Conservation (phyloP, 2,113 vertebrate species). For the Misgurnus mizolepis region DNA sequence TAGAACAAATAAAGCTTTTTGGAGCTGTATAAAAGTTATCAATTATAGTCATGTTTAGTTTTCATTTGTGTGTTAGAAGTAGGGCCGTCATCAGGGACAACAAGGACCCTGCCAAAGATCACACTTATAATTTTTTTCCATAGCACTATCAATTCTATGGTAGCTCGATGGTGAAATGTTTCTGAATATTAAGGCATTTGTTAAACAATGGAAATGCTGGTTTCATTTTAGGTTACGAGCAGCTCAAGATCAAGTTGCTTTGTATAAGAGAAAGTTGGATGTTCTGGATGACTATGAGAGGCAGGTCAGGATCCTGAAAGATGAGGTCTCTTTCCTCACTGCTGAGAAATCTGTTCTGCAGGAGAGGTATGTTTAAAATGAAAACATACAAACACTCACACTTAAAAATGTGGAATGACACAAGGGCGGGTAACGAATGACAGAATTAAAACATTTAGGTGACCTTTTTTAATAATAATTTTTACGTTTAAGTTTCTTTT, state of each 20-base stretch:
- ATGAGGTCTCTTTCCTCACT: slow-evolving; percentile 82
- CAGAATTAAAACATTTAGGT: too few species aligned
- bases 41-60: neutral
- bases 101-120: too few species aligned
- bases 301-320: slow-evolving; percentile 78
- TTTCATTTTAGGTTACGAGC: slow-evolving; percentile 77
- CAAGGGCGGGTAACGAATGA: too few species aligned
- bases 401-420: neutral
- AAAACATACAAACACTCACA: neutral
- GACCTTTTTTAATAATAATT: too few species aligned
- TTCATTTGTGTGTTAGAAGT: neutral
- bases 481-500: too few species aligned
- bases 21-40: too few species aligned
- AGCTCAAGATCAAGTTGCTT: slow-evolving; percentile 70
- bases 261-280: slow-evolving; percentile 70
- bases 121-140: too few species aligned
- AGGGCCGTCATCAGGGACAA: too few species aligned
- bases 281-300: slow-evolving; percentile 75
- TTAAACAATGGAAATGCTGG: slow-evolving; percentile 19
- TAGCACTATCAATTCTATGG: neutral
- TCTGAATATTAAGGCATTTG: neutral
- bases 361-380: slow-evolving; percentile 74
- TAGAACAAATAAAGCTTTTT: too few species aligned
- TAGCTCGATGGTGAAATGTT: neutral
- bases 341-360: slow-evolving; percentile 79